Evolutionary conservation across 2,113 vertebrate species (phyloP).

Genomic region (Lamprologus ornatipinnis): DNA sequence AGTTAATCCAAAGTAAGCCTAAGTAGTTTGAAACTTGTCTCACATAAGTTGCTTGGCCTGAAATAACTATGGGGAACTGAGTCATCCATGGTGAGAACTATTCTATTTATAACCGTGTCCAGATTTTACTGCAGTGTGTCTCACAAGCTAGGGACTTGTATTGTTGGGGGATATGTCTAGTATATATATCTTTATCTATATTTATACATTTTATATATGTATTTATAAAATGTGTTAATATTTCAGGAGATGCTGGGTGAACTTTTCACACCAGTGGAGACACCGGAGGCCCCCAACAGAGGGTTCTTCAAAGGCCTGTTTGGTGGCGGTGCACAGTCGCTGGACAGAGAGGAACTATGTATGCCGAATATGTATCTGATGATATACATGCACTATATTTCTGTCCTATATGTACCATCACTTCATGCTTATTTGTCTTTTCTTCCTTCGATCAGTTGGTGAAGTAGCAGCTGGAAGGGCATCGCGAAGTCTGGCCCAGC

Average conservation of each 20-base stretch:
- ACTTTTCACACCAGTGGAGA: constrained; percentile 96
- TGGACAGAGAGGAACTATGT: constrained; percentile 98
- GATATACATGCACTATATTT: background rate
- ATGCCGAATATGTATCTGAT: constrained; percentile 49
- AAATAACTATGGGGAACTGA: background rate
- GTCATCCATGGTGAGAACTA: background rate
- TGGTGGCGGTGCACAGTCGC: constrained; percentile 92
- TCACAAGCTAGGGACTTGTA: background rate
- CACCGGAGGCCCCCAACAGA: constrained; percentile 95
- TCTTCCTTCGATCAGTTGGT: constrained; percentile 73
- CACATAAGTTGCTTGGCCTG: background rate
- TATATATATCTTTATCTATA: background rate
- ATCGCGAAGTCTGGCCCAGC: constrained; percentile 90
- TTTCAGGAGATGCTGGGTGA: constrained; percentile 97
- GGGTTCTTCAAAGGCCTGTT: constrained; percentile 99
- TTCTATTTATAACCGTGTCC: background rate
- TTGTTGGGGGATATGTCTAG: background rate
- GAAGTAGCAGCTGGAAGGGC: constrained; percentile 89
- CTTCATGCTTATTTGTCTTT: background rate
- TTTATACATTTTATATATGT: background rate
- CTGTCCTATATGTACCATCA: background rate
- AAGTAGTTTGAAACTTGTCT: background rate
- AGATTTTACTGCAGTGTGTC: background rate
- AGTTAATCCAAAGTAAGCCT: background rate
- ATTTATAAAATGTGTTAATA: background rate